Conservation (phyloP, 1,140 invertebrate genomes). For the Lordiphosa stackelbergi region DNA sequence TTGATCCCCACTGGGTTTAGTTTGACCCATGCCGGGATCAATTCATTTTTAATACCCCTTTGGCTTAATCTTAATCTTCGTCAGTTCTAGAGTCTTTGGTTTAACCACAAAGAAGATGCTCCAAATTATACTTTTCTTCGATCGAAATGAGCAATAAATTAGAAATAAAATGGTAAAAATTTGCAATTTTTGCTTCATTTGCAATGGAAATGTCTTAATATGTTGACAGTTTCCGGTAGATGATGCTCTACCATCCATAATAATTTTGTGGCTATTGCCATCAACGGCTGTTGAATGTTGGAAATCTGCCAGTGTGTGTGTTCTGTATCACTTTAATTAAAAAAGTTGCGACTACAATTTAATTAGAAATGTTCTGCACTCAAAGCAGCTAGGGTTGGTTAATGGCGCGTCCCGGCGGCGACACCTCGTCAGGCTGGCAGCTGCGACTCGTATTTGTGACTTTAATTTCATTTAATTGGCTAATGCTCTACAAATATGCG, state of each 20-base stretch:
- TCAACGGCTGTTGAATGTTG: slow-evolving; percentile 27
- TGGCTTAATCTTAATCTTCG: too few species aligned
- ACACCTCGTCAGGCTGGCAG: slow-evolving; percentile 34
- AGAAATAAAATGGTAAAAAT: too few species aligned
- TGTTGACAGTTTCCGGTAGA: not conserved
- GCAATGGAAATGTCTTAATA: slow-evolving; percentile 8
- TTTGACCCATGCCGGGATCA: too few species aligned
- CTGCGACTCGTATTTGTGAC: slow-evolving; percentile 28
- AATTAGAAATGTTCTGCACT: slow-evolving; percentile 44
- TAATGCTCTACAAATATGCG: slow-evolving; percentile 32
- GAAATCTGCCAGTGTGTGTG: slow-evolving; percentile 30
- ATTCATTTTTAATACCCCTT: too few species aligned
- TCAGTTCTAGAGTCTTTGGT: too few species aligned
- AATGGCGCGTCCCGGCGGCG: slow-evolving; percentile 45
- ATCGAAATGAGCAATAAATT: too few species aligned
- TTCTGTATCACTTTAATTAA: slow-evolving; percentile 31
- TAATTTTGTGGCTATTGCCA: too few species aligned
- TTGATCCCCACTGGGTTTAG: too few species aligned
- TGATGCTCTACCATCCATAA: too few species aligned
- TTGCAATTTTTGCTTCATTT: too few species aligned
- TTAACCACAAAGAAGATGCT: too few species aligned
- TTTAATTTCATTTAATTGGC: slow-evolving; percentile 57
- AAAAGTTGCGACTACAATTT: slow-evolving; percentile 40
- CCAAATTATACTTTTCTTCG: too few species aligned
- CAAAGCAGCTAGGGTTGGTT: slow-evolving; percentile 17